Base-by-base conservation (phyloP, 2,797 vertebrate genomes). In the Platyrinchus mystaceus region DNA sequence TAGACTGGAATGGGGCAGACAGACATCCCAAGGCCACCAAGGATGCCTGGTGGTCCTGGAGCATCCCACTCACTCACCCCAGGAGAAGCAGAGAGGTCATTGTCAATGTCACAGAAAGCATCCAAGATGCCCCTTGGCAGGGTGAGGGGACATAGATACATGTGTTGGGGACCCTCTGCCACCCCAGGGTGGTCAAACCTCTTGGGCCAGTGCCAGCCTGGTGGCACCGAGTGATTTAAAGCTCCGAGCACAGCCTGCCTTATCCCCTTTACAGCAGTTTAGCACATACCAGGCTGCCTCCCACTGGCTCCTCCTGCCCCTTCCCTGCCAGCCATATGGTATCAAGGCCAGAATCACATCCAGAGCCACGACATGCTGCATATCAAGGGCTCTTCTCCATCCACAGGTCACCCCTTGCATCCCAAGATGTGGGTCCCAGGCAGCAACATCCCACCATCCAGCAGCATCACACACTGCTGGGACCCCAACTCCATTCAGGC, bases 131-230 rank as follows among this genome's bases (percentile, higher is more conserved):
- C 12, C 53, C 67, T 21, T 2, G 23, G 79, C 13, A 36, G 14
- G 17, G 24, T 1, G 8, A 63, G 53, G 60, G 39, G 77, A 88
- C 52, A 5, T 0, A 3, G 50, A 43, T 67, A 46, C 2, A 0
- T 0, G n/a, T 26, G 13, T 34, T 16, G 37, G 76, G 69, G 49
- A 60, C 41, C 10, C 78, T 6, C 7, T 6, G 34, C 7, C 6
- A 6, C 46, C 47, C 26, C 0, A 0, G 20, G 34, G 60, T 39
- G 73, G n/a, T 14, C 30, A 4, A 62, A 74, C 9, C 11, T 49
- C 14, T 49, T 0, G 0, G 16, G 9, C 37, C 41, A 76, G 32
- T 37, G 80, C 71, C 84, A 88, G 68, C n/a, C 87, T 1, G 8
- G 52, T 41, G 91, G 52, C 28, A 1, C 2, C 0, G 84, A 76